Conservation (phyloP, 2,888 invertebrate genomes). For the Endomychus coccineus region DNA sequence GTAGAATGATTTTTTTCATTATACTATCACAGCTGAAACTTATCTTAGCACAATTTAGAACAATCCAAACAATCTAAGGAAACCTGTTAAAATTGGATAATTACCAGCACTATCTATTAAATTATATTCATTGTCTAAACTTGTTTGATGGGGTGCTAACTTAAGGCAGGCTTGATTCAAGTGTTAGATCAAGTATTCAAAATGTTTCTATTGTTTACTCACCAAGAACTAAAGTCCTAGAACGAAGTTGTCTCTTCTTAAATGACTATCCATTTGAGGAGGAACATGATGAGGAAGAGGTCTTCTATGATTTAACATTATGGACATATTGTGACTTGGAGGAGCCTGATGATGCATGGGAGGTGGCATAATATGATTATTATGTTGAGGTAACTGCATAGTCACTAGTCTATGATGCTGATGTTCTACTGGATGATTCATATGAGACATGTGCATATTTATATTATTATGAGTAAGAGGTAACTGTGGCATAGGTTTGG, state of each 20-base stretch:
- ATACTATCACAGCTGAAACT: no score
- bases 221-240: slow-evolving; percentile 8
- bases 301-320: slow-evolving; percentile 17
- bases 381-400: slow-evolving; percentile 25
- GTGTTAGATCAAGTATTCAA: no score
- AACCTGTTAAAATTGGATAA: no score
- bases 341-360: slow-evolving; percentile 8
- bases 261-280: slow-evolving; percentile 15
- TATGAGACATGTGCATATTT: slow-evolving; percentile 7
- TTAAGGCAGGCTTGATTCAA: no score
- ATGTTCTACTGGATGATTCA: slow-evolving; percentile 7
- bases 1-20: no score
- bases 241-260: slow-evolving; percentile 6
- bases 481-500: slow-evolving; percentile 8
- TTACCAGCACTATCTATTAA: no score
- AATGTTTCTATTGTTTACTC: no score
- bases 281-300: slow-evolving; percentile 22
- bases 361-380: slow-evolving; percentile 24
- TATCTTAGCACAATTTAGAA: no score
- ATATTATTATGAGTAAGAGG: slow-evolving; percentile 7
- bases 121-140: no score
- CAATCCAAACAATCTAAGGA: no score
- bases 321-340: slow-evolving; percentile 13
- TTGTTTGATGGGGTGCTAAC: no score
- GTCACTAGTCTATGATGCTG: slow-evolving; percentile 21